Percentiles rank a stretch among this genome's conserved stretches.
Evolutionary conservation across 2,888 invertebrate genomes (phyloP).

Genomic region (Cephus sareptanus): DNA sequence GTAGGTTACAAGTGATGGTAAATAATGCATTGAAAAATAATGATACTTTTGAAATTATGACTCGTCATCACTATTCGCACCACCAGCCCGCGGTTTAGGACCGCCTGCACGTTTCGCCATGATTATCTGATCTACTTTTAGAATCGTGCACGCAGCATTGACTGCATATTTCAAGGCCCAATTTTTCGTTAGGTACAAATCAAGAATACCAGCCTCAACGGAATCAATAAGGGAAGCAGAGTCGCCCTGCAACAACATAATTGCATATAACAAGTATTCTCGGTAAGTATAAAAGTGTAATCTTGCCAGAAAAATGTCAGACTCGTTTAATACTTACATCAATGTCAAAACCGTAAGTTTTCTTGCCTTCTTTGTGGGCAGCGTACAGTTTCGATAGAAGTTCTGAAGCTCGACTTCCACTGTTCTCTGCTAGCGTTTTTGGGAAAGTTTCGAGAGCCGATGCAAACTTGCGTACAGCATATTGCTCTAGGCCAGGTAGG

Average conservation of each 20-base stretch:
- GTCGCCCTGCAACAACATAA: conserved; percentile 67
- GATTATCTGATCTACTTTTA: conserved; percentile 96
- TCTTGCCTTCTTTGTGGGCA: conserved; percentile 91
- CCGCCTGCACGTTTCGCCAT: conserved; percentile 98
- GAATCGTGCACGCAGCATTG: conserved; percentile 89
- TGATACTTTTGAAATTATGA: conserved; percentile 27
- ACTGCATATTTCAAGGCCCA: conserved; percentile 98
- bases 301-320: not conserved
- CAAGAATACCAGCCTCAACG: conserved; percentile 80
- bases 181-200: conserved; percentile 86
- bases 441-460: conserved; percentile 90
- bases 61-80: conserved; percentile 79
- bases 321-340: conserved; percentile 69
- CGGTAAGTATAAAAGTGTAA: not conserved
- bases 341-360: conserved; percentile 87
- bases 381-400: conserved; percentile 90
- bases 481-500: conserved; percentile 94
- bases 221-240: conserved; percentile 79
- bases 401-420: conserved; percentile 89
- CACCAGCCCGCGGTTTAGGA: conserved; percentile 81
- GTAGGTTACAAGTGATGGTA: not conserved
- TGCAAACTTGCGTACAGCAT: conserved; percentile 94
- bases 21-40: not conserved
- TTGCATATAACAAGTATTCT: conserved; percentile 4
- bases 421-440: conserved; percentile 93